Percentiles rank a stretch among this genome's conserved stretches.
Conservation (phyloP, 2,797 vertebrate genomes). For the Ctenopoma kingsleyae region DNA sequence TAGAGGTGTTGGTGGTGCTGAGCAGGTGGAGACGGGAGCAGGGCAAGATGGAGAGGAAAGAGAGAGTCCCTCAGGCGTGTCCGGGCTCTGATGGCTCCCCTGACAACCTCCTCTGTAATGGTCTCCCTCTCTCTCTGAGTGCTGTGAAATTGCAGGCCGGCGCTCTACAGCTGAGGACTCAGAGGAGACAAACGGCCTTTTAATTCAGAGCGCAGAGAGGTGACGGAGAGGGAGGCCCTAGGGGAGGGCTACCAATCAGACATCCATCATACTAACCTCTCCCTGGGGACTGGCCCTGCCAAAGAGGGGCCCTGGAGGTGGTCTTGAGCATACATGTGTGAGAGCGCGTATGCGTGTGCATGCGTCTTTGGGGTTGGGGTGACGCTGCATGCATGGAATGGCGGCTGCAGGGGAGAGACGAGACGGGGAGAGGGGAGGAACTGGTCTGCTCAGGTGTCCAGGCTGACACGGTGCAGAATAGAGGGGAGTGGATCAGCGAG, state of each 20-base stretch:
- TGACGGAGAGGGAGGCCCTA: slow-evolving; percentile 86
- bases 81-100: slow-evolving; percentile 85
- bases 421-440: slow-evolving; percentile 31
- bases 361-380: slow-evolving; percentile 53
- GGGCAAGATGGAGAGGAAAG: slow-evolving; percentile 71
- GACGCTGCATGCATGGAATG: slow-evolving; percentile 55
- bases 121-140: slow-evolving; percentile 85
- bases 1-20: slow-evolving; percentile 73
- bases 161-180: slow-evolving; percentile 88
- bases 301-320: slow-evolving; percentile 77
- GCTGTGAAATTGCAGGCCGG: slow-evolving; percentile 88
- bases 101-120: slow-evolving; percentile 88
- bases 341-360: slow-evolving; percentile 30
- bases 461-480: slow-evolving; percentile 61
- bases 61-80: slow-evolving; percentile 80
- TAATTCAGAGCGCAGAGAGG: slow-evolving; percentile 87
- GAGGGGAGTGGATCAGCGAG: slow-evolving; percentile 20
- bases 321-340: slow-evolving; percentile 59
- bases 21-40: slow-evolving; percentile 62
- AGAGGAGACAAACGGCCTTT: slow-evolving; percentile 89
- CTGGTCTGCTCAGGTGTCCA: slow-evolving; percentile 72
- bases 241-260: slow-evolving; percentile 88
- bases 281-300: slow-evolving; percentile 79
- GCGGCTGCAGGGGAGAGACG: slow-evolving; percentile 32
- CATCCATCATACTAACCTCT: slow-evolving; percentile 89